Conservation (phyloP, 2,113 vertebrate species). For the Sceloporus undulatus region DNA sequence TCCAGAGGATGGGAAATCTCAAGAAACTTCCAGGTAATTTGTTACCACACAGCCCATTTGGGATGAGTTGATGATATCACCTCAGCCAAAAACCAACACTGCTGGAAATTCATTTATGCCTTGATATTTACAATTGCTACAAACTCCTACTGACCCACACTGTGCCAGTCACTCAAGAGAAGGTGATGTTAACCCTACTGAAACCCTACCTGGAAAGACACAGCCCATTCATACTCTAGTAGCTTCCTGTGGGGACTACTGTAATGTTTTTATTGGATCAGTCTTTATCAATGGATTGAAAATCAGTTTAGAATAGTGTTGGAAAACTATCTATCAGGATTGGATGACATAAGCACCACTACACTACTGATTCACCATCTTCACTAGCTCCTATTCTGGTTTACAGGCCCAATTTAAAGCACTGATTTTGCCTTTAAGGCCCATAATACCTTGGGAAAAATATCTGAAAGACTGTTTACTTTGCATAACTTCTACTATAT, state of each 20-base stretch:
- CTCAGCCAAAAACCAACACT: not conserved
- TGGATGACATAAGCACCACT: not conserved
- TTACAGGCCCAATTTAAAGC: not conserved
- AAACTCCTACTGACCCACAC: constrained; percentile 9
- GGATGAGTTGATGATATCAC: not conserved
- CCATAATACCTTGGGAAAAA: not conserved
- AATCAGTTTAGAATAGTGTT: not conserved
- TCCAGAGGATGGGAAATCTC: not conserved
- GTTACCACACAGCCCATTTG: not conserved
- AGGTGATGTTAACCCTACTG: not conserved
- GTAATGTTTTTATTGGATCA: too few relatives aligned
- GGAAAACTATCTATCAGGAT: not conserved
- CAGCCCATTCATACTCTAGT: not conserved
- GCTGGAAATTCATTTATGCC: not conserved
- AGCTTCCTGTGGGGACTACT: not conserved
- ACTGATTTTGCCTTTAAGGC: not conserved
- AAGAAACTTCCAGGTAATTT: not conserved
- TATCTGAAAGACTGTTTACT: too few relatives aligned
- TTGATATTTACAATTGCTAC: not conserved
- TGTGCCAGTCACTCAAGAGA: constrained; percentile 6
- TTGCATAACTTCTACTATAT: too few relatives aligned
- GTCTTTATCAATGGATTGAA: not conserved
- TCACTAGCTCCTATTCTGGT: not conserved
- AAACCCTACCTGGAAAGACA: not conserved
- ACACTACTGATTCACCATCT: not conserved